These are phyloP conservation scores for Siniperca scherzeri DNA, from an alignment of 2,797 vertebrate species.

Conservation along the genomic window DNA sequence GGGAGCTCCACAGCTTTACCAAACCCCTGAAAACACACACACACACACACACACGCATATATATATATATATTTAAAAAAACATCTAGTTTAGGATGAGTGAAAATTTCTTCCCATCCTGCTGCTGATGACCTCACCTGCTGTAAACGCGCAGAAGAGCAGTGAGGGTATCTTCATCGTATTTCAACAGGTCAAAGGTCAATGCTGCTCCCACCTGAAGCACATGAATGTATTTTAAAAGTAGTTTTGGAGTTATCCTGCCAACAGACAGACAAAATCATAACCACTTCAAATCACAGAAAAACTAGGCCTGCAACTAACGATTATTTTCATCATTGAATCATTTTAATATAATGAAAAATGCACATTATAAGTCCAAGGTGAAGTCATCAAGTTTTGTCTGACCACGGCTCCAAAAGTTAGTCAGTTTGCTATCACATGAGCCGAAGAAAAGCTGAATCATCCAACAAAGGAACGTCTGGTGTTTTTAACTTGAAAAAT, in stretches of 20 bases:
- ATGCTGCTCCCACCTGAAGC: constrained; percentile 90
- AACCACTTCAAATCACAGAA: too few relatives aligned
- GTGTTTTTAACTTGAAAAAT: background rate
- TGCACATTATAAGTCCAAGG: background rate
- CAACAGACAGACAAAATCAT: background rate
- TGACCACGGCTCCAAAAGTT: background rate
- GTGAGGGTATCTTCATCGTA: constrained; percentile 88
- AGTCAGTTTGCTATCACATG: background rate
- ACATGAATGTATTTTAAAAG: background rate
- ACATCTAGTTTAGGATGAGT: background rate
- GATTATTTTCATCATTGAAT: background rate
- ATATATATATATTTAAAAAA: background rate
- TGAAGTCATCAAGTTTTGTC: background rate
- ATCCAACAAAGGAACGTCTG: background rate
- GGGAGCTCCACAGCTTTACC: constrained; percentile 94
- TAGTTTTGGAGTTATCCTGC: background rate
- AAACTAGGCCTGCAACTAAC: too few relatives aligned
- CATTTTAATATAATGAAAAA: background rate
- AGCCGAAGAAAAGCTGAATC: background rate
- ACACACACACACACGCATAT: background rate
- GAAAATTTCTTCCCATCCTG: background rate
- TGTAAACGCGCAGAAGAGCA: constrained; percentile 89
- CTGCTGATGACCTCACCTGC: constrained; percentile 80
- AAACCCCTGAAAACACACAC: constrained; percentile 85
- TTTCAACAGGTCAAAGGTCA: constrained; percentile 91